Conservation (phyloP, 2,888 invertebrate genomes). For the Cephalotes varians region DNA sequence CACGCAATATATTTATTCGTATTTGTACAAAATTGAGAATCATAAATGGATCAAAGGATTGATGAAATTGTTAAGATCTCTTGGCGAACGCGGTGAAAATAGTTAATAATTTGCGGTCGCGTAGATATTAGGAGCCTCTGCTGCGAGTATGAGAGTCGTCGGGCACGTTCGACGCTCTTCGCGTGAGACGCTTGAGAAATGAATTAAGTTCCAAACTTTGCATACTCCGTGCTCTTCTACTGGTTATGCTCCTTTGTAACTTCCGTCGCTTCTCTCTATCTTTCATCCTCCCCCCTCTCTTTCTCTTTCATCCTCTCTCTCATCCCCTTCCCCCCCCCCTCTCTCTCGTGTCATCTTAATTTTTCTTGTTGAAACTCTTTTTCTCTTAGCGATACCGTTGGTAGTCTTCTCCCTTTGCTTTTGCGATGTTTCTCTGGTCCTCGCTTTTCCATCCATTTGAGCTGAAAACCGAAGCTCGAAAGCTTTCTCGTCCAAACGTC, state of each 20-base stretch:
- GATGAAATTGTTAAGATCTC: slow-evolving; percentile 59
- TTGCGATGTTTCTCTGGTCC: slow-evolving; percentile 7
- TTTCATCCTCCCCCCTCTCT: slow-evolving; percentile 25
- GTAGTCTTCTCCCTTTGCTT: neutral
- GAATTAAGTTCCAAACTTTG: slow-evolving; percentile 82
- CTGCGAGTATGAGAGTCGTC: slow-evolving; percentile 71
- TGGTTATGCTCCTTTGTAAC: slow-evolving; percentile 45
- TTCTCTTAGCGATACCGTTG: neutral
- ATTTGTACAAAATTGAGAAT: neutral
- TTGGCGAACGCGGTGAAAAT: slow-evolving; percentile 55
- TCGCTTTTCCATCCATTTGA: slow-evolving; percentile 20
- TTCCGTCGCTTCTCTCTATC: slow-evolving; percentile 24
- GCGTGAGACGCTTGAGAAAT: slow-evolving; percentile 82
- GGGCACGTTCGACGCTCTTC: slow-evolving; percentile 77
- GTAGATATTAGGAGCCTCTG: slow-evolving; percentile 63
- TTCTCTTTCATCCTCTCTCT: neutral
- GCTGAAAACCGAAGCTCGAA: slow-evolving; percentile 5
- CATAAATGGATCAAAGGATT: neutral
- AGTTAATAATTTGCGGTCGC: slow-evolving; percentile 75
- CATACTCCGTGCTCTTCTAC: slow-evolving; percentile 73
- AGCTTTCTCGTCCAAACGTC: slow-evolving; percentile 40
- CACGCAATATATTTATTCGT: neutral
- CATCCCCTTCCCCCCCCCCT: slow-evolving; percentile 53
- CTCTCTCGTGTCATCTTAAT: slow-evolving; percentile 11
- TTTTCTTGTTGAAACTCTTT: slow-evolving; percentile 36